Evolutionary conservation across 2,113 vertebrate genomes (phyloP).

Genomic region (Pterocles orientalis): DNA sequence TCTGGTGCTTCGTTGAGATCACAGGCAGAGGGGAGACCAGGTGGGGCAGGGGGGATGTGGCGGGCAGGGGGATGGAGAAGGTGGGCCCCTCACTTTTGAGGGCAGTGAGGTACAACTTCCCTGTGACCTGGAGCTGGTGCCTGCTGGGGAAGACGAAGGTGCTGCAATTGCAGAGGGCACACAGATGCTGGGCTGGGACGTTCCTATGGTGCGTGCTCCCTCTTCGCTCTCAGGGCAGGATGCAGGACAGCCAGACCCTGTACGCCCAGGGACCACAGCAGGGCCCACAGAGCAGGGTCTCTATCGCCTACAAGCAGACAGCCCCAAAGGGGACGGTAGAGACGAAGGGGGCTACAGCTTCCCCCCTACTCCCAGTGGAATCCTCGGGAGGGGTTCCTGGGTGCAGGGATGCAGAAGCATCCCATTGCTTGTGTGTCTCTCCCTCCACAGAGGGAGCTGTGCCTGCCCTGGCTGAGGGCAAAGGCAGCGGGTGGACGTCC

Average conservation of each 20-base stretch:
- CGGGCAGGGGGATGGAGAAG: background rate
- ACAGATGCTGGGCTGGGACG: background rate
- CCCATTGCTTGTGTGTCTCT: background rate
- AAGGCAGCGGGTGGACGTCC: background rate
- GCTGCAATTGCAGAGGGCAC: background rate
- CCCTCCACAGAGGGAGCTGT: background rate
- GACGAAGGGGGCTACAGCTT: background rate
- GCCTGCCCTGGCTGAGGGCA: background rate
- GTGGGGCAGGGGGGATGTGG: no score
- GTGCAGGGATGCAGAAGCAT: accelerated
- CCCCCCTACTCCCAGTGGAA: no score
- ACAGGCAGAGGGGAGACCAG: background rate
- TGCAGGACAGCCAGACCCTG: background rate
- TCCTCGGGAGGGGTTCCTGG: background rate
- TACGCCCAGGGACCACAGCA: background rate
- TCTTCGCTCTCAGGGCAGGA: accelerated
- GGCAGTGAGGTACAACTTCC: background rate
- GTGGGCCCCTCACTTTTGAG: background rate
- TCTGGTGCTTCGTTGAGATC: background rate
- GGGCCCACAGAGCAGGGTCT: background rate
- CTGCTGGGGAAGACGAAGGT: background rate
- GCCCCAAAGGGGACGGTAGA: background rate
- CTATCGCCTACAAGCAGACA: background rate
- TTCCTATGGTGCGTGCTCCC: background rate
- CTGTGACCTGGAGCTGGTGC: background rate